phyloP scores from a whole-genome alignment of 2,113 vertebrate genomes.

The Empidonax alnorum region DNA sequence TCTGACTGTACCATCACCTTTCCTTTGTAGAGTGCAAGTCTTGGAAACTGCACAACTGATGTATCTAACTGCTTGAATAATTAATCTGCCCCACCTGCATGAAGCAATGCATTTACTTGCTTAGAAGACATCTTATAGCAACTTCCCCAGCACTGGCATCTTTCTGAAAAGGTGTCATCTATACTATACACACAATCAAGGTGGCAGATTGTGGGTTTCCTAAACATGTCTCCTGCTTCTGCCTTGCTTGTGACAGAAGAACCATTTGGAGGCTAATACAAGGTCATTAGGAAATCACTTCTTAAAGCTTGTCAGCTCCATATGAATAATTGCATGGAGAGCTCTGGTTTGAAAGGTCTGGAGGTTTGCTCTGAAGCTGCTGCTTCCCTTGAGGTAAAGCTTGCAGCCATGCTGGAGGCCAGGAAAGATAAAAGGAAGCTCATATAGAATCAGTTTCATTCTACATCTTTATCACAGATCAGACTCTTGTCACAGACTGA shows the following conservation, averaged over 20 bases:
- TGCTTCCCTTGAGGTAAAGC: background rate
- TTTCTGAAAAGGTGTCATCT: background rate
- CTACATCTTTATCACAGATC: background rate
- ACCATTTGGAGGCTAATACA: background rate
- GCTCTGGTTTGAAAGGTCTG: background rate
- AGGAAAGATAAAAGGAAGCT: background rate
- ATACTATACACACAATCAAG: fast-evolving
- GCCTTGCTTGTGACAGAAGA: background rate
- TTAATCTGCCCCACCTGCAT: background rate
- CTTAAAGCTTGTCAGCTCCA: background rate
- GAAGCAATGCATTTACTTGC: background rate
- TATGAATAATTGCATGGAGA: background rate
- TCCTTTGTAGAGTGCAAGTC: background rate
- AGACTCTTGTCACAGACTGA: background rate
- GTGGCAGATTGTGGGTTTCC: background rate
- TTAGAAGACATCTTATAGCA: background rate
- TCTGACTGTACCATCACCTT: background rate
- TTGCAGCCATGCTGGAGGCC: background rate
- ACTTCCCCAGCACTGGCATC: fast-evolving
- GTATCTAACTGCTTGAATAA: background rate
- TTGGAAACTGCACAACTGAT: background rate
- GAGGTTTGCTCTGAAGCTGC: background rate
- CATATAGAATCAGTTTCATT: background rate
- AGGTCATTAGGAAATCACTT: background rate
- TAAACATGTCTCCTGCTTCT: background rate